Evolutionary conservation across 2,797 vertebrate species (phyloP).

Genomic region (Microcaecilia unicolor): DNA sequence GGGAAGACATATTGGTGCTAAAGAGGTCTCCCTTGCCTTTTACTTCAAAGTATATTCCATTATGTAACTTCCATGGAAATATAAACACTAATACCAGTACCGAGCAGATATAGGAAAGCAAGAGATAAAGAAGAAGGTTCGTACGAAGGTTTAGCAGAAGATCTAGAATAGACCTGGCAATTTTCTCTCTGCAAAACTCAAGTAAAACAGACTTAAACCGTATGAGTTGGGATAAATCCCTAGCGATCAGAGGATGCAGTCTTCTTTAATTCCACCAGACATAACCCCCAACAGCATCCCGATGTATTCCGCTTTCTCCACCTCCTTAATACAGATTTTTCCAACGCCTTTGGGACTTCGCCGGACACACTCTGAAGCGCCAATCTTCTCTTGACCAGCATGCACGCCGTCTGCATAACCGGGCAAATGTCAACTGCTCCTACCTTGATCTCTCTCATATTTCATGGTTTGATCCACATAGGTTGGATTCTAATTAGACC

Average conservation of each 20-base stretch:
- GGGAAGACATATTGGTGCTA: no score
- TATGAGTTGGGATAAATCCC: constrained; percentile 66
- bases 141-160: constrained; percentile 18
- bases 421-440: no score
- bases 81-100: no score
- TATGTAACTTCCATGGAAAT: no score
- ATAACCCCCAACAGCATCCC: constrained; percentile 51
- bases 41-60: no score
- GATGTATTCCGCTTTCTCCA: no score
- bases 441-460: not conserved
- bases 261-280: constrained; percentile 66
- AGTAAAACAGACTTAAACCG: constrained; percentile 65
- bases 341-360: no score
- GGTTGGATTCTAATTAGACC: not conserved
- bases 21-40: no score
- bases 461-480: not conserved
- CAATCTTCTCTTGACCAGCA: no score
- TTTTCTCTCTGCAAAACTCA: constrained; percentile 41
- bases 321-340: no score
- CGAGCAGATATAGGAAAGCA: not conserved
- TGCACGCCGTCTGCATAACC: accelerated
- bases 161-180: constrained; percentile 38
- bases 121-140: not conserved
- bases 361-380: no score
- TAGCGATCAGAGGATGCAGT: constrained; percentile 61